These are phyloP conservation scores for Epizoanthus rinbou DNA, from an alignment of 92 coral and sea anemone species.

Conservation along the genomic window DNA sequence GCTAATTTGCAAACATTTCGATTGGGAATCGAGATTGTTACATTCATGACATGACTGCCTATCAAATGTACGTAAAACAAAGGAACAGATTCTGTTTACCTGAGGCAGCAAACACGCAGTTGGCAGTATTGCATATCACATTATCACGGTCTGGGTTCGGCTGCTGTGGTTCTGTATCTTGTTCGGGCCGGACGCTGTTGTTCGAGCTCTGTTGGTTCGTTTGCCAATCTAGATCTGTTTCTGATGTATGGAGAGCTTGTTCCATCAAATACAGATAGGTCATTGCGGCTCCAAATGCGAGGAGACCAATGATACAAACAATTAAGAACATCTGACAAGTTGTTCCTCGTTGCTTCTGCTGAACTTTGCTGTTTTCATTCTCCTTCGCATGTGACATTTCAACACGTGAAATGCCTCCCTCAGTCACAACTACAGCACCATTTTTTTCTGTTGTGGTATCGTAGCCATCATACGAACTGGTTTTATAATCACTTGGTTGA, in stretches of 20 bases:
- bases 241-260: neutral
- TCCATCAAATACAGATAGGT: neutral
- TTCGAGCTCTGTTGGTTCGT: neutral
- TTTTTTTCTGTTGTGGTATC: too few relatives aligned
- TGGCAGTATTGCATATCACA: neutral
- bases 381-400: too few relatives aligned
- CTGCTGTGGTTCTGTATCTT: neutral
- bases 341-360: neutral
- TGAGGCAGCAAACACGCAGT: neutral
- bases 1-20: too few relatives aligned
- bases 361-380: too few relatives aligned
- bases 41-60: neutral
- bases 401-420: too few relatives aligned
- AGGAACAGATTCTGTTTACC: neutral
- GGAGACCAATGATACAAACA: neutral
- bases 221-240: neutral
- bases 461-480: too few relatives aligned
- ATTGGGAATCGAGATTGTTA: too few relatives aligned
- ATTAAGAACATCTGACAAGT: neutral
- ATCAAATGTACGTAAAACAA: neutral
- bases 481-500: too few relatives aligned
- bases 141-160: neutral
- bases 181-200: neutral
- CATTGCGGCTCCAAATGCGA: conserved; percentile 4
- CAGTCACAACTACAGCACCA: too few relatives aligned